Evolutionary conservation across 2,888 invertebrate genomes (phyloP), one percentile per base, ranked within the genome.

Genomic region (Tetragnatha montana): DNA sequence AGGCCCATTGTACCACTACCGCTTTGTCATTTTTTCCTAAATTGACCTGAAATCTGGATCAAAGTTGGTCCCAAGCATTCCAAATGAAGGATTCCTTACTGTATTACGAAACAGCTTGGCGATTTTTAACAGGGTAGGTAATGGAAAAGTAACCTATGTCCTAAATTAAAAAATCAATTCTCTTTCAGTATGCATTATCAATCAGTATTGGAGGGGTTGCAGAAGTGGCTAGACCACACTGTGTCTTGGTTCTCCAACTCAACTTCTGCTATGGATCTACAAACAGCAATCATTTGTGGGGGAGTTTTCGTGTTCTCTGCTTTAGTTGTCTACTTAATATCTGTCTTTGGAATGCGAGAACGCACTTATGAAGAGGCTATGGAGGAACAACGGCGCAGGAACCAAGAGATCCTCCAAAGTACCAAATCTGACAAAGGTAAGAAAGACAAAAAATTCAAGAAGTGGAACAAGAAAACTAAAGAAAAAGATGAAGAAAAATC

Each of bases 301-400:
- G 95, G 95, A 60, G 94, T 96, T 83, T 96, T 96, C 92, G 95
- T 96, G 79, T 94, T 96, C 12, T 96, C 96, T 0, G 95, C 95
- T 70, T 94, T 95, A 12, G 94, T 96, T 88, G 94, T 97, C 90
- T 95, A 96, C 91, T 94, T 96, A 22, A 95, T 96, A 93, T 96
- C 96, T 79, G 95, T 96, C 19, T 93, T 93, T 93, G 96, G 96
- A 17, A 95, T 96, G 89, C 95, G 96, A 92, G 96, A 96, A 92
- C 96, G 96, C 92, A 96, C 96, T 91, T 97, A 96, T 93, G 97
- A 97, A 93, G 97, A 97, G 93, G 97, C 96, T 7, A 95, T 97
- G 68, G 91, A 92, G 76, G 92, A 92, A 95, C 91, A 94, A 94
- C 1, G 96, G 95, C 91, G 96, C 95, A 92, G 94, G n/a, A 89